Evolutionary conservation across 2,888 invertebrate genomes (phyloP).

Genomic region (Scaptomyza caliginosa): DNA sequence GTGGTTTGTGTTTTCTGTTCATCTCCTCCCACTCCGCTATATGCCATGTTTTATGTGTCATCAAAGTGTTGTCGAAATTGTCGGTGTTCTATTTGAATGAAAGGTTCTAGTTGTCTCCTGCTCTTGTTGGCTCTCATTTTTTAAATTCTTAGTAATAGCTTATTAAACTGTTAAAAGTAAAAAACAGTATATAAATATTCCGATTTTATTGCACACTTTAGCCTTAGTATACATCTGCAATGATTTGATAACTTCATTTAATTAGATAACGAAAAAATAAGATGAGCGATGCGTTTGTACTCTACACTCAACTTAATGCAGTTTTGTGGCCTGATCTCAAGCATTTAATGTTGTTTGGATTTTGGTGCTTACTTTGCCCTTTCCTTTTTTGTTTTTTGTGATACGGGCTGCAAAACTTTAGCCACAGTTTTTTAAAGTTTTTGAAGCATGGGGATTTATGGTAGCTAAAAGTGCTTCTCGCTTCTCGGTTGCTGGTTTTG

Average conservation of each 20-base stretch:
- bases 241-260: not conserved
- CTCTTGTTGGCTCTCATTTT: not conserved
- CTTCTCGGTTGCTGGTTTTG: conserved; percentile 35
- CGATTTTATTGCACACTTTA: too few relatives aligned
- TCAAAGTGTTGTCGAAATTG: conserved; percentile 16
- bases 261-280: not conserved
- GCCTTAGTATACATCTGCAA: not conserved
- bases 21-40: not conserved
- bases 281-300: not conserved
- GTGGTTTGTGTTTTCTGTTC: conserved; percentile 13
- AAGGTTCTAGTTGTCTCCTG: not conserved
- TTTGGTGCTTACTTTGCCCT: conserved; percentile 10
- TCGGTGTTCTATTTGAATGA: not conserved
- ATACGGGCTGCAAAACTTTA: conserved; percentile 53
- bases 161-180: too few relatives aligned
- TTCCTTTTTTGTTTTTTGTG: conserved; percentile 16
- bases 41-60: not conserved
- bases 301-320: not conserved
- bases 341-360: conserved; percentile 28
- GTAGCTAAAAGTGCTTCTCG: conserved; percentile 60
- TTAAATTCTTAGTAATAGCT: too few relatives aligned
- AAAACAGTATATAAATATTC: too few relatives aligned
- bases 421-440: conserved; percentile 50
- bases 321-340: not conserved
- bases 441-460: conserved; percentile 63